These are phyloP conservation scores for Cyclina sinensis DNA, from an alignment of 1,140 invertebrate genomes.

Conservation along the genomic window DNA sequence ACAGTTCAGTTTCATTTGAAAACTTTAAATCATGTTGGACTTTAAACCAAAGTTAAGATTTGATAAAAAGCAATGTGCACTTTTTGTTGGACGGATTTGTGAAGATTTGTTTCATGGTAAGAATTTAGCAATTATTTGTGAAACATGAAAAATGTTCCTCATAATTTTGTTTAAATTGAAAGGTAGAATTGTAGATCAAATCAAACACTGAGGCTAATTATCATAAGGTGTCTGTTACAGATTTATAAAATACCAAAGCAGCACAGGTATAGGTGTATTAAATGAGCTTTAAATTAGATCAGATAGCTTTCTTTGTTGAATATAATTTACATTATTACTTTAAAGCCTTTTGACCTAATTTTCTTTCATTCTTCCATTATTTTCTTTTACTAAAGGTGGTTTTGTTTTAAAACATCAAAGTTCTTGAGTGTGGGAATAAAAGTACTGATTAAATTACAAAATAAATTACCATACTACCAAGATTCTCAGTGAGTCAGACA, in stretches of 20 bases:
- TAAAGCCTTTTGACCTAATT: background rate
- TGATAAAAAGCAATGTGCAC: conserved; percentile 1
- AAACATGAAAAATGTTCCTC: background rate
- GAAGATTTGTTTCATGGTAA: conserved; percentile 33
- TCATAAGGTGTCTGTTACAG: background rate
- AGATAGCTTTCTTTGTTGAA: conserved; percentile 35
- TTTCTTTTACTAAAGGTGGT: conserved; percentile 25
- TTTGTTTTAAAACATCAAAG: conserved; percentile 42
- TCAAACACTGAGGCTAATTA: conserved; percentile 5
- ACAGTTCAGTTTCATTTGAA: too few relatives aligned
- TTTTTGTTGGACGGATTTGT: conserved; percentile 2
- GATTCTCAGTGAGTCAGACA: background rate
- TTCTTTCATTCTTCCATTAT: conserved; percentile 32
- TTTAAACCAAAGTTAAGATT: background rate
- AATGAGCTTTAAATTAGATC: conserved; percentile 43
- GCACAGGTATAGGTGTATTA: background rate
- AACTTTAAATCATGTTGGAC: conserved; percentile 20
- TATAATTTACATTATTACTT: conserved; percentile 50
- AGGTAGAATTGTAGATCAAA: conserved; percentile 3
- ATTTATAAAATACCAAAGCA: conserved; percentile 11
- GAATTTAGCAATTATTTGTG: background rate
- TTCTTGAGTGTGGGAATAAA: conserved; percentile 10
- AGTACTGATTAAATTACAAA: background rate
- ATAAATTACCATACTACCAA: background rate
- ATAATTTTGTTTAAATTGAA: background rate